Conservation (phyloP, 2,113 vertebrate species). For the Burhinus bistriatus region DNA sequence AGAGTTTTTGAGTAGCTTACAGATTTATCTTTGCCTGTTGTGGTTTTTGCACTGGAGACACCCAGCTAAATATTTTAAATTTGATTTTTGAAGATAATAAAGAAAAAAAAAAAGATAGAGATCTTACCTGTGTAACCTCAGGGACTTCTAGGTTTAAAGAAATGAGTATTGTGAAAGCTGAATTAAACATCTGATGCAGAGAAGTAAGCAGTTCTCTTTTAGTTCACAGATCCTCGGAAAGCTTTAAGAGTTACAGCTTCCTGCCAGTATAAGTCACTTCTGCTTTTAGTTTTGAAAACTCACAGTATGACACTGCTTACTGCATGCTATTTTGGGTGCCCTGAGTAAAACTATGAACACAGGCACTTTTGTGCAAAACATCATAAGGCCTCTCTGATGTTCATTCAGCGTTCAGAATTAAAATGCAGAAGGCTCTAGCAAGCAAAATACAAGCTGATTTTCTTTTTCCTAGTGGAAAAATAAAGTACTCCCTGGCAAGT, state of each 20-base stretch:
- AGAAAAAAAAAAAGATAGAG: not conserved
- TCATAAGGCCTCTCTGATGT: slow-evolving; percentile 78
- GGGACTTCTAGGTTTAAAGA: not conserved
- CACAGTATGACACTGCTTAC: slow-evolving; percentile 65
- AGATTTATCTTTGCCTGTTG: not conserved
- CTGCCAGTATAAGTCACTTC: slow-evolving; percentile 54
- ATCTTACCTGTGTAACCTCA: slow-evolving; percentile 64
- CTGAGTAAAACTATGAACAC: slow-evolving; percentile 84
- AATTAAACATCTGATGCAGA: not conserved
- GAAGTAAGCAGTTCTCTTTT: not conserved
- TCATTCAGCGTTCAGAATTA: slow-evolving; percentile 80
- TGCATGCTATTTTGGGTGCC: slow-evolving; percentile 76
- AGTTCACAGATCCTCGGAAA: slow-evolving; percentile 7
- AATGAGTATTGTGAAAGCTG: not conserved
- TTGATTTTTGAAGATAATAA: not conserved
- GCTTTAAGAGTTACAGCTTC: slow-evolving; percentile 14
- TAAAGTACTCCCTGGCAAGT: slow-evolving; percentile 70
- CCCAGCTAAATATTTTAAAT: not conserved
- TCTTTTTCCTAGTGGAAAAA: slow-evolving; percentile 72
- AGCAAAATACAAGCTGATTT: slow-evolving; percentile 76
- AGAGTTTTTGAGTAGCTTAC: not conserved
- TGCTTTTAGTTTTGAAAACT: slow-evolving; percentile 65
- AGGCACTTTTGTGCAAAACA: slow-evolving; percentile 85
- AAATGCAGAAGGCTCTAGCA: slow-evolving; percentile 81
- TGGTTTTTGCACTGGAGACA: not conserved